Evolutionary conservation across 2,888 invertebrate genomes (phyloP), one percentile per base, ranked within the genome.

Genomic region (Mimas tiliae): DNA sequence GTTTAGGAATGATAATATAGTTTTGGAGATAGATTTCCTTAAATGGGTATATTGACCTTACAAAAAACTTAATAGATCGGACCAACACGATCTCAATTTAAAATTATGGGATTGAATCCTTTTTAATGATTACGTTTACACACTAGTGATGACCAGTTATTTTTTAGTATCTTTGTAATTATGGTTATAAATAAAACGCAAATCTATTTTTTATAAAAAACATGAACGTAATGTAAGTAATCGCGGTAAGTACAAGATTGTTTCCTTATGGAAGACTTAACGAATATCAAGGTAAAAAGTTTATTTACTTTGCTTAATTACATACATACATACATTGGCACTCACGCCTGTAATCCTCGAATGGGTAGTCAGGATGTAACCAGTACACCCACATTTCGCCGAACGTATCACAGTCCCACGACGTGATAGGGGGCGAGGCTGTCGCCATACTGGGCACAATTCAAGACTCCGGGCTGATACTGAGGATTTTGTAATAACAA

Each of bases 21-120:
- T 58, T 38, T 42, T 19, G 58, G 19, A 58, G 19, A 58, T 58
- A 21, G 42, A 19, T 38, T 38, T 55, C 55, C 55, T 55, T 38
- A 16, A 42, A 58, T 42, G 38, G 42, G 58, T 38, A 38, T 42
- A 58, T 58, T 58, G 58, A 58, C 58, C 58, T 42, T 19, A 19
- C 8, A 58, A 55, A 27, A 34, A 34, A 38, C 38, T n/a, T 16
- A 38, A 58, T 9, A 19, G 6, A 19, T 19, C 7, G 38, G 16
- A 42, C 21, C 19, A 14, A 34, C 3, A 12, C 58, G 42, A 19
- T 42, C 16, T 12, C 19, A 58, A 9, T 16, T 55, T 55, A 42
- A 42, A 58, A 42, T 6, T 12, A 38, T 38, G 19, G 42, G 12
- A 58, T 19, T 19, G 1, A 6, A 38, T 55, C 16, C 34, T 55